Evolutionary conservation across 2,797 vertebrate species (phyloP).

Genomic region (Melanotaenia nigrans): DNA sequence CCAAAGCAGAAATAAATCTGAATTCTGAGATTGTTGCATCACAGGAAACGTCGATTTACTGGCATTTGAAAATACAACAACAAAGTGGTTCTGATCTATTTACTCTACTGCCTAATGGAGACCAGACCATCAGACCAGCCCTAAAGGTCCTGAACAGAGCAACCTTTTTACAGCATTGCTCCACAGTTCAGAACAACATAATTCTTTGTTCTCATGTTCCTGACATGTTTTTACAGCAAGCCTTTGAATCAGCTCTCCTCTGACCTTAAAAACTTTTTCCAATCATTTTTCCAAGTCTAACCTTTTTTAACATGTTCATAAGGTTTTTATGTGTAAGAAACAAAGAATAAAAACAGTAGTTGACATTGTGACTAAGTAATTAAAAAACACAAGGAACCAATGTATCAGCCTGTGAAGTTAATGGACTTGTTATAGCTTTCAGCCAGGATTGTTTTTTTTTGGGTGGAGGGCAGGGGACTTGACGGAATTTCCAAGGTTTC

Average conservation of each 20-base stretch:
- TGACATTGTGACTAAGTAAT: not conserved
- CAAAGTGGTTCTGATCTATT: not conserved
- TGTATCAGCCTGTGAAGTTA: not conserved
- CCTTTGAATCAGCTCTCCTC: not conserved
- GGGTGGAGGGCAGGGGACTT: too few species aligned
- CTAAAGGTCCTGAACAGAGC: not conserved
- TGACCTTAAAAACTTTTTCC: not conserved
- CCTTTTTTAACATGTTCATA: not conserved
- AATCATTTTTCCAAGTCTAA: not conserved
- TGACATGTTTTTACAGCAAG: not conserved
- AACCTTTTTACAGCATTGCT: not conserved
- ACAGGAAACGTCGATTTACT: not conserved
- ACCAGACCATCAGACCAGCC: not conserved
- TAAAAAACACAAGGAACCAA: not conserved
- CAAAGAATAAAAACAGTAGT: not conserved
- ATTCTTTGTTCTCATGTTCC: not conserved
- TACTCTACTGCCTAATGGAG: not conserved
- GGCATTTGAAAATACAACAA: too few species aligned
- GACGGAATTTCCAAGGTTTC: not conserved
- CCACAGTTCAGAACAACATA: not conserved
- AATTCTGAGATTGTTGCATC: not conserved
- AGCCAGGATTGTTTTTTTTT: not conserved
- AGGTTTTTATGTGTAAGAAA: not conserved
- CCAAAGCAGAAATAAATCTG: not conserved
- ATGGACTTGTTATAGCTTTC: not conserved